A percentile compares a stretch with the other conserved stretches of the same genome.
Evolutionary conservation across 2,797 vertebrate genomes (phyloP).

Genomic region (Chaetophractus vellerosus): DNA sequence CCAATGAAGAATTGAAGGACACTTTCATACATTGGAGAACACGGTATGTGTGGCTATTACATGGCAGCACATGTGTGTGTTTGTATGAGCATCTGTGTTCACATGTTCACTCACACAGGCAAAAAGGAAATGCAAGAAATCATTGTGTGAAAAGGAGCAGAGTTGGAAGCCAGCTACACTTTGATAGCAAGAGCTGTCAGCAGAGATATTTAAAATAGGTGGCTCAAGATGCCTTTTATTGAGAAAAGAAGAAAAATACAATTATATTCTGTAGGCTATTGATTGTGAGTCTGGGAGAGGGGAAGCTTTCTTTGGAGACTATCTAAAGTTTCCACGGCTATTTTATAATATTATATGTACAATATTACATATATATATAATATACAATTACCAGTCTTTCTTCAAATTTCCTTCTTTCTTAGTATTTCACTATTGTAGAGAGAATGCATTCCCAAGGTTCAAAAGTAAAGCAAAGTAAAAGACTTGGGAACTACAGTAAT

Average conservation of each 20-base stretch:
- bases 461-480: neutral
- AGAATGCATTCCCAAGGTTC: neutral
- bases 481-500: neutral
- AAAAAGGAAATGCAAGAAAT: neutral
- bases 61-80: neutral
- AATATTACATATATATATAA: too few species aligned
- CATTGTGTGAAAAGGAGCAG: neutral
- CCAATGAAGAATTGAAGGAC: neutral
- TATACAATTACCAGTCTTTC: neutral
- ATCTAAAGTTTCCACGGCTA: neutral
- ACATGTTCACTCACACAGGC: neutral
- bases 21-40: neutral
- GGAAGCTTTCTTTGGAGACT: neutral
- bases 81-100: neutral
- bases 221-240: neutral
- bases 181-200: constrained; percentile 39
- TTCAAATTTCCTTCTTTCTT: constrained; percentile 42
- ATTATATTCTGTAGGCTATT: neutral
- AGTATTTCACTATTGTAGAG: neutral
- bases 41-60: fast-evolving
- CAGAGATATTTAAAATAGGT: neutral
- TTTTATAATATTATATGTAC: too few species aligned
- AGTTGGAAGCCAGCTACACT: neutral
- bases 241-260: constrained; percentile 41
- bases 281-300: neutral